Evolutionary conservation across 1,140 invertebrate species (phyloP), one percentile per base, ranked within the genome.

Genomic region (Vanessa tameamea): DNA sequence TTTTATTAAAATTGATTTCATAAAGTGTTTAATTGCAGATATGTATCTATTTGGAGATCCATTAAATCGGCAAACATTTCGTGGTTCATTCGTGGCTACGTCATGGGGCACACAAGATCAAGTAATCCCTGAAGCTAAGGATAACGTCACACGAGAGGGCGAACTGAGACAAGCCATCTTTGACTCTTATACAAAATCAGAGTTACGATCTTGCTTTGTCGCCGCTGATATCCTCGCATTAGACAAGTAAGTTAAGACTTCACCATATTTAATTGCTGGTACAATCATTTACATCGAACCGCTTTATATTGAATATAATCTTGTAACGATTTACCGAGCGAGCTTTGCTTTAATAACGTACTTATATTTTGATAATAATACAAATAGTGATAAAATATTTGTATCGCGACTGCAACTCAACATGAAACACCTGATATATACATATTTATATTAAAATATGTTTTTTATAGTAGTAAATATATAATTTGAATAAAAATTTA

Each of bases 31-130:
- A 57, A 79, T 95, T 95, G 68, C 93, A 97, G 97, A 97, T 85
- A 96, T 96, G 80, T 97, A 96, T 85, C 94, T 97, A 72, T 94
- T 95, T 23, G 94, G 95, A n/a, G 95, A 97, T 77, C 94, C 95
- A 63, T 90, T 95, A 23, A 95, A 95, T 77, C 96, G 97, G 88
- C 95, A 96, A 85, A 94, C 97, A 4, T 98, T 97, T 87, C 94
- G 96, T 71, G 97, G 95, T 13, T 95, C 95, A 47, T 96, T 98
- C 84, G 94, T 87, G 94, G 97, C 77, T 92, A 89, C 72, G 85
- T 94, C 76, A 94, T 96, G 71, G 96, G 73, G 71, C 57, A 67
- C 68, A 47, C 76, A 66, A 11, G 82, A 83, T 23, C 53, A 57
- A 47, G 80, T 72, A 95, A 95, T 47, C 95, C 69, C 75, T 37